phyloP scores from a whole-genome alignment of 2,113 vertebrate species.

The Sebastes fasciatus region DNA sequence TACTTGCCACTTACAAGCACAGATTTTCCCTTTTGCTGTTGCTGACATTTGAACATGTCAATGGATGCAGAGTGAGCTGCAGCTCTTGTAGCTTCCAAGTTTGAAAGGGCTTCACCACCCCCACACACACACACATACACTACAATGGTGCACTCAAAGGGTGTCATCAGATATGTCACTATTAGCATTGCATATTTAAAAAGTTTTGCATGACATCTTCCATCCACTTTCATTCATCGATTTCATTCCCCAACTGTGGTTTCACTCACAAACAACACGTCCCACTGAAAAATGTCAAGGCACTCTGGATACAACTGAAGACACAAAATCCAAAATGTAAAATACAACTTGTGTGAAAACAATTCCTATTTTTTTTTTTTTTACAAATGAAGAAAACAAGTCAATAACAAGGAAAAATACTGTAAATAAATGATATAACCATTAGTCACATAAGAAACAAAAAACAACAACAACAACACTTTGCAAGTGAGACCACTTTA shows the following conservation, averaged over 20 bases:
- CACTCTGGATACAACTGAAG: slow-evolving; percentile 79
- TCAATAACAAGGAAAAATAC: slow-evolving; percentile 18
- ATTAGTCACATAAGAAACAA: slow-evolving; percentile 33
- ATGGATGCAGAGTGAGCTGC: neutral
- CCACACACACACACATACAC: neutral
- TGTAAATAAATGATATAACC: slow-evolving; percentile 24
- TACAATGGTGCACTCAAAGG: slow-evolving; percentile 25
- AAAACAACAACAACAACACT: neutral
- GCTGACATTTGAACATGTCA: slow-evolving; percentile 1
- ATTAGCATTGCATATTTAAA: slow-evolving; percentile 65
- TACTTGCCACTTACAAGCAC: neutral
- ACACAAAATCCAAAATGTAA: slow-evolving; percentile 61
- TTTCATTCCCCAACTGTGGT: slow-evolving; percentile 16
- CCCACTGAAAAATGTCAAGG: slow-evolving; percentile 76
- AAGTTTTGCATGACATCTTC: slow-evolving; percentile 43
- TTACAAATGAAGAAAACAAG: slow-evolving; percentile 27
- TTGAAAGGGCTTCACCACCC: slow-evolving; percentile 28
- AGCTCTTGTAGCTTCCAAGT: slow-evolving; percentile 6
- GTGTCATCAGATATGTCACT: slow-evolving; percentile 37
- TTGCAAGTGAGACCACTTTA: slow-evolving; percentile 34
- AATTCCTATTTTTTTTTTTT: neutral
- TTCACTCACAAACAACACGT: slow-evolving; percentile 30
- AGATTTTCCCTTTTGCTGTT: neutral
- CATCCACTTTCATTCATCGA: slow-evolving; percentile 6
- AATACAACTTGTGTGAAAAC: slow-evolving; percentile 45